Percentiles rank a stretch among this genome's conserved stretches.
These are phyloP conservation scores for Drosophila mayaguana DNA, from an alignment of 2,888 invertebrate species.

Conservation along the genomic window DNA sequence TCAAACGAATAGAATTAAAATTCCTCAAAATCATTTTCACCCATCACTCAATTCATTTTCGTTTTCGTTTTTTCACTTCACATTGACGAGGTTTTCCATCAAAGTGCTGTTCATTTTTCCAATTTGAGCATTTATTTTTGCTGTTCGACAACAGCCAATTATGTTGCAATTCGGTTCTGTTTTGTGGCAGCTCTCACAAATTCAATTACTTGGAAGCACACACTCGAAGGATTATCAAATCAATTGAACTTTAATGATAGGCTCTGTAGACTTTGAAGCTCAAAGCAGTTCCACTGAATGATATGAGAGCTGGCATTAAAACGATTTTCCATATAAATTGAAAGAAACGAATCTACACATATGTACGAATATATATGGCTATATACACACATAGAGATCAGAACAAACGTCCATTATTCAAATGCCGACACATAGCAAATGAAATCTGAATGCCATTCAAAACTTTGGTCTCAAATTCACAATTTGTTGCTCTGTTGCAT, in stretches of 20 bases:
- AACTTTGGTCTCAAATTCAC: constrained; percentile 52
- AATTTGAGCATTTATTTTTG: constrained; percentile 29
- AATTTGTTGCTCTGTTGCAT: constrained; percentile 33
- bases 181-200: constrained; percentile 15
- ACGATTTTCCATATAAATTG: constrained; percentile 16
- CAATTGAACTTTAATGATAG: constrained; percentile 38
- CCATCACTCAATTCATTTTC: constrained; percentile 17
- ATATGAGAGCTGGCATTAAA: constrained; percentile 27
- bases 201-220: constrained; percentile 28
- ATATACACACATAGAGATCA: neutral
- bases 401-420: constrained; percentile 64
- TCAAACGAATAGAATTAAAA: neutral
- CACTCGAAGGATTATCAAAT: constrained; percentile 53
- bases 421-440: constrained; percentile 54
- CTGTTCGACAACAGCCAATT: constrained; percentile 32
- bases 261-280: constrained; percentile 14
- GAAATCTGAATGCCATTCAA: constrained; percentile 35
- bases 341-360: neutral
- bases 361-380: neutral
- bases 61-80: constrained; percentile 29
- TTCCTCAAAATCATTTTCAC: constrained; percentile 1
- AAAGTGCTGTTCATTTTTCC: constrained; percentile 51
- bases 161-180: constrained; percentile 48
- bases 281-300: constrained; percentile 21
- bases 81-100: constrained; percentile 37